Evolutionary conservation across 2,888 invertebrate genomes (phyloP), one percentile per base, ranked within the genome.

Genomic region (Byasa hedistus): DNA sequence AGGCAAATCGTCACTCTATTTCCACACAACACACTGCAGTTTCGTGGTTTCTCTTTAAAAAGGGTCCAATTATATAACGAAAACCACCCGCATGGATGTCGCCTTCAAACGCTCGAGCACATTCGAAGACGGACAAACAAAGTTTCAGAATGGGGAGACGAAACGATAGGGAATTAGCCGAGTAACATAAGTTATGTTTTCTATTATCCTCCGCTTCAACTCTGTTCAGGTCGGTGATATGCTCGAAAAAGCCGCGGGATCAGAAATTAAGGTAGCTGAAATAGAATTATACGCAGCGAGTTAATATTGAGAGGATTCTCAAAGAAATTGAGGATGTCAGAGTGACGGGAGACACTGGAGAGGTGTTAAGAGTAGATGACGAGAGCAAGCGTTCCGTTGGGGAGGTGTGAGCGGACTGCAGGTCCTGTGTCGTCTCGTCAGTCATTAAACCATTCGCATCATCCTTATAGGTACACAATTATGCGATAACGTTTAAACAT

Each of bases 1-100:
- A 88, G 90, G 80, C 91, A 90, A 91, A 91, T 82, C 88, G 87
- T 89, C 86, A 92, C 91, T 91, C 91, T 91, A 91, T 91, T 91
- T 91, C 91, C 91, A 91, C 91, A 91, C 91, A 91, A 91, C 91
- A 91, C 91, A 91, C 91, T 83, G 82, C 91, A 91, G 89, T 84
- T 87, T 89, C 85, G 78, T 81, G 83, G 76, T 81, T 90, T 89
- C 82, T 85, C 76, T 87, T 91, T 85, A 80, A 85, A 90, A 90
- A 90, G 84, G 86, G 91, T 91, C 89, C 90, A 87, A 91, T 90
- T 91, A 91, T 87, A 85, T 87, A 78, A 84, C 82, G 78, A 80
- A 84, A 87, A 81, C 84, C 79, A 85, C 84, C 87, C 87, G 88
- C 91, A 91, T 91, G 84, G 90, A 89, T 84, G 81, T 82, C 84